These are phyloP conservation scores for Drosophila subobscura DNA, from an alignment of 1,140 invertebrate species.

Conservation along the genomic window DNA sequence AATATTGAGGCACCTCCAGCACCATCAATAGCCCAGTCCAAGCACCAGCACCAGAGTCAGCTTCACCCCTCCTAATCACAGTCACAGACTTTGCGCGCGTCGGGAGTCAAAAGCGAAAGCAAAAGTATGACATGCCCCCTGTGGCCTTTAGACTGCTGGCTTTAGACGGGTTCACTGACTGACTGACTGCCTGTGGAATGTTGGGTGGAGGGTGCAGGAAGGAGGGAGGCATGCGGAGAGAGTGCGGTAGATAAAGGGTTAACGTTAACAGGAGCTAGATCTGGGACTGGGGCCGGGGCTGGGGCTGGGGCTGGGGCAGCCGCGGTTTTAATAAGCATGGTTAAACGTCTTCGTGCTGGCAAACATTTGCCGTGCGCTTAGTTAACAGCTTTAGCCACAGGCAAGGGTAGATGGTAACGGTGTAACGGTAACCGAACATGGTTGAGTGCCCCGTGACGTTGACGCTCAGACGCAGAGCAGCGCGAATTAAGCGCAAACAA, in stretches of 20 bases:
- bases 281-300: not conserved
- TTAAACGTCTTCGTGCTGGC: slow-evolving; percentile 76
- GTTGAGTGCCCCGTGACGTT: slow-evolving; percentile 57
- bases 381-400: slow-evolving; percentile 76
- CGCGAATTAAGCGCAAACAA: slow-evolving; percentile 61
- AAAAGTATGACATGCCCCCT: slow-evolving; percentile 77
- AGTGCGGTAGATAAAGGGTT: too few relatives aligned
- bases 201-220: too few relatives aligned
- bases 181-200: slow-evolving; percentile 10
- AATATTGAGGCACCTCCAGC: slow-evolving; percentile 58
- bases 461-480: slow-evolving; percentile 26
- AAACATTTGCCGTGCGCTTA: slow-evolving; percentile 78
- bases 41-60: too few relatives aligned
- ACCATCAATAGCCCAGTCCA: not conserved
- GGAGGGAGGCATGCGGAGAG: too few relatives aligned
- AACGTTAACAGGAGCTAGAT: too few relatives aligned
- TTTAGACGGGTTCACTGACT: slow-evolving; percentile 57
- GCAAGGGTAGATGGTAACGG: slow-evolving; percentile 39
- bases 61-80: slow-evolving; percentile 39
- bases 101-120: slow-evolving; percentile 59
- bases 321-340: slow-evolving; percentile 69
- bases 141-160: slow-evolving; percentile 53
- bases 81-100: not conserved
- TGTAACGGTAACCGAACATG: slow-evolving; percentile 64
- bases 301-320: slow-evolving; percentile 5